These are phyloP conservation scores for Eclectus roratus DNA, from an alignment of 2,113 vertebrate species.

Conservation along the genomic window DNA sequence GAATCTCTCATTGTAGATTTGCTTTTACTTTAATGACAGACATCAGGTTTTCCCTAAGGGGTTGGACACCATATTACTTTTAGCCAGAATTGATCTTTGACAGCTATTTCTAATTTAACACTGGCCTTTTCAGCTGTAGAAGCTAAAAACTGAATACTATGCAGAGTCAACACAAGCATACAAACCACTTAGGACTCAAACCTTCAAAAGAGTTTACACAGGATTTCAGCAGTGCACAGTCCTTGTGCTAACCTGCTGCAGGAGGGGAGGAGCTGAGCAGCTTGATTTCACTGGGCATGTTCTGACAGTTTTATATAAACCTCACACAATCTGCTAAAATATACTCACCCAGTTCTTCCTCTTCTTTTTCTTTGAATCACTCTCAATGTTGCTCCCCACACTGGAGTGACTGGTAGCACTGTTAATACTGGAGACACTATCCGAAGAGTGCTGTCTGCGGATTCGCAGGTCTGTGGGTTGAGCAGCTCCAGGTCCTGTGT, in stretches of 20 bases:
- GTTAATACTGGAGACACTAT: constrained; percentile 96
- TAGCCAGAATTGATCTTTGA: not conserved
- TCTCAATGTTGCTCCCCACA: constrained; percentile 93
- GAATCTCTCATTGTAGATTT: not conserved
- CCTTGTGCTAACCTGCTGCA: not conserved
- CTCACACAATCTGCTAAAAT: not conserved
- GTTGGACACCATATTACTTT: not conserved
- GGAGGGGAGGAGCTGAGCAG: not conserved
- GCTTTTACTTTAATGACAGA: not conserved
- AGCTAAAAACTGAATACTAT: not conserved
- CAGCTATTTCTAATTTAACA: not conserved
- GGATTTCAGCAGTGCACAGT: not conserved
- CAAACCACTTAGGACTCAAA: not conserved
- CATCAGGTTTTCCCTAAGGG: not conserved
- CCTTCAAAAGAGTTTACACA: not conserved
- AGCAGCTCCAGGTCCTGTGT: constrained; percentile 66
- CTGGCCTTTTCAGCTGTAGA: not conserved
- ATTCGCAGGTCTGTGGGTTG: constrained; percentile 89
- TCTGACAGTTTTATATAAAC: not conserved
- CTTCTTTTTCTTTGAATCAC: constrained; percentile 94
- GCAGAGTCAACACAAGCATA: not conserved
- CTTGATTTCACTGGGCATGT: not conserved
- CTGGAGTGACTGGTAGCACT: constrained; percentile 98
- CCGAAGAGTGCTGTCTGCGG: constrained; percentile 93
- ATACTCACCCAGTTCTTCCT: constrained; percentile 96